Evolutionary conservation across 2,113 vertebrate genomes (phyloP).

Genomic region (Otus sunia): DNA sequence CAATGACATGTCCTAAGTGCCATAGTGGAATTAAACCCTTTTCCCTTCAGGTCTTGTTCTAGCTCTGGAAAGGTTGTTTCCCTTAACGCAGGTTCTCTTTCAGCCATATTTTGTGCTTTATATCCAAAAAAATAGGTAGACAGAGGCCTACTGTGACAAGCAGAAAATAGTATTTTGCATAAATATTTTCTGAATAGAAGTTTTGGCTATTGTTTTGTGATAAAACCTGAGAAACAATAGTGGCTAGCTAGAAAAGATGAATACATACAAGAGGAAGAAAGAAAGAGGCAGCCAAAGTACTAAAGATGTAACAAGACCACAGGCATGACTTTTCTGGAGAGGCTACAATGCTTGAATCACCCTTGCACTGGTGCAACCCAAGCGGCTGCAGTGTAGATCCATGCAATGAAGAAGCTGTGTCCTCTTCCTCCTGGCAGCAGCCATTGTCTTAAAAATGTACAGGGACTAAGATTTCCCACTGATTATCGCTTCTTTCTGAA

Average conservation of each 20-base stretch:
- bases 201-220: not conserved
- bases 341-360: not conserved
- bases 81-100: not conserved
- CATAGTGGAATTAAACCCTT: not conserved
- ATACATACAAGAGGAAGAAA: not conserved
- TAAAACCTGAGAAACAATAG: not conserved
- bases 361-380: not conserved
- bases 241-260: not conserved
- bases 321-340: not conserved
- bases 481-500: not conserved
- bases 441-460: not conserved
- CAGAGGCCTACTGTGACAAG: not conserved
- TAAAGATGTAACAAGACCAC: not conserved
- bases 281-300: not conserved
- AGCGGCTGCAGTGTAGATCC: rapidly evolving
- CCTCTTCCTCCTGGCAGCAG: not conserved
- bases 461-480: not conserved
- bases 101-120: not conserved
- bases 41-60: not conserved
- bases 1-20: not conserved
- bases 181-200: not conserved
- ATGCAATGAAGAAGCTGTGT: rapidly evolving
- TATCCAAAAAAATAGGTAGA: not conserved
- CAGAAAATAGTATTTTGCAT: not conserved
- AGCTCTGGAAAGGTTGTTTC: not conserved